These are phyloP conservation scores for Phycodurus eques DNA, from an alignment of 2,113 vertebrate species.

Conservation along the genomic window DNA sequence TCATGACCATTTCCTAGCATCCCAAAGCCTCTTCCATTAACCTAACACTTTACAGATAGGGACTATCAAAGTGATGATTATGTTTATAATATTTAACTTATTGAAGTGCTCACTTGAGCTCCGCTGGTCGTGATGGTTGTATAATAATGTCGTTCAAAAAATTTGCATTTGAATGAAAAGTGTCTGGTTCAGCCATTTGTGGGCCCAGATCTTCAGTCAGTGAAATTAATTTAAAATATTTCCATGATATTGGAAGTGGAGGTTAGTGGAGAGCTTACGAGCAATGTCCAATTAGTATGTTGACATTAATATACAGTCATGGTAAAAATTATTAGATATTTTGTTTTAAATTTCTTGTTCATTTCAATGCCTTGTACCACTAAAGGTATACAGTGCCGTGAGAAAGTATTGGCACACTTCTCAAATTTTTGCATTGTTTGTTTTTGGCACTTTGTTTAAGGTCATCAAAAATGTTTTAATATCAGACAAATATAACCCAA, in stretches of 20 bases:
- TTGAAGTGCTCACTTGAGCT: neutral
- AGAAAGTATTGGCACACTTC: too few species aligned
- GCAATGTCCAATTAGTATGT: neutral
- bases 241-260: neutral
- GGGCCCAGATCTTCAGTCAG: neutral
- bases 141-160: slow-evolving; percentile 14
- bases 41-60: neutral
- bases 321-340: neutral
- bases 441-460: too few species aligned
- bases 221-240: neutral
- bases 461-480: too few species aligned
- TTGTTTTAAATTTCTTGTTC: neutral
- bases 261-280: neutral
- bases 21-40: neutral
- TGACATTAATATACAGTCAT: neutral
- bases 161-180: slow-evolving; percentile 5
- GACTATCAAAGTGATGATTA: neutral
- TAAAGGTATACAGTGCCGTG: too few species aligned
- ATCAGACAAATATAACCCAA: too few species aligned
- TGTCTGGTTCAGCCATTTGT: neutral
- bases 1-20: slow-evolving; percentile 80
- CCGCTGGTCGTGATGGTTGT: slow-evolving; percentile 3
- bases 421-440: too few species aligned
- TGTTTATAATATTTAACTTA: slow-evolving; percentile 11
- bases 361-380: too few species aligned